Evolutionary conservation across 37 sponge, comb jelly and placozoan genomes (phyloP).

Genomic region (Theonella swinhoei): DNA sequence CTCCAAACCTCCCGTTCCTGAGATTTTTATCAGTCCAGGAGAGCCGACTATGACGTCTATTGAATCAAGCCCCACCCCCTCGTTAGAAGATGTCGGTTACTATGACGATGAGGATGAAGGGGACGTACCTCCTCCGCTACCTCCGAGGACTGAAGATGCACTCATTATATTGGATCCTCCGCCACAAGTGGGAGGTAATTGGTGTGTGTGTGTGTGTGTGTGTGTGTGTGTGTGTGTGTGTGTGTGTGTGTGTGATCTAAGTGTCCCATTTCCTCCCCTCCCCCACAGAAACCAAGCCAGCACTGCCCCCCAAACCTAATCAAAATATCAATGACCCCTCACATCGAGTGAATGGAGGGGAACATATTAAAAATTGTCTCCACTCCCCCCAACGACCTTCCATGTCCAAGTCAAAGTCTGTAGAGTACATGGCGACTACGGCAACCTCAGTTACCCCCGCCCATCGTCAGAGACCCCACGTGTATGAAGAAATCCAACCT

Average conservation of each 20-base stretch:
- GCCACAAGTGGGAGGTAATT: background rate
- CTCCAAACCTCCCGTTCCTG: background rate
- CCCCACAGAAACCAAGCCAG: background rate
- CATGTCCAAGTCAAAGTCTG: background rate
- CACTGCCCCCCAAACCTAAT: background rate
- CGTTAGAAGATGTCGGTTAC: constrained; percentile 50
- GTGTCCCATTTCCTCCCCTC: background rate
- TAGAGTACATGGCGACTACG: background rate
- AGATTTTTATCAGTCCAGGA: background rate
- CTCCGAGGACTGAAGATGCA: constrained; percentile 54
- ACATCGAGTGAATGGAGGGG: too few relatives aligned
- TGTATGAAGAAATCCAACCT: background rate
- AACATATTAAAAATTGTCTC: too few relatives aligned
- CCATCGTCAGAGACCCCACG: too few relatives aligned
- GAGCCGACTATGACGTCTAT: background rate
- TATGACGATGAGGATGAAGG: constrained; percentile 64
- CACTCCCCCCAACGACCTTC: background rate
- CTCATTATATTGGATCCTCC: constrained; percentile 37
- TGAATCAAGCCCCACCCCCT: background rate
- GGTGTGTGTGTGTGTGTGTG: background rate
- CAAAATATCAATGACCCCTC: too few relatives aligned
- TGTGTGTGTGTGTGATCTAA: background rate
- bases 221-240: background rate
- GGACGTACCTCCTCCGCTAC: constrained; percentile 40
- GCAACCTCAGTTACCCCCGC: too few relatives aligned